A percentile compares a stretch with the other conserved stretches of the same genome.
Conservation (phyloP, 2,113 vertebrate genomes). For the Todiramphus chloris region DNA sequence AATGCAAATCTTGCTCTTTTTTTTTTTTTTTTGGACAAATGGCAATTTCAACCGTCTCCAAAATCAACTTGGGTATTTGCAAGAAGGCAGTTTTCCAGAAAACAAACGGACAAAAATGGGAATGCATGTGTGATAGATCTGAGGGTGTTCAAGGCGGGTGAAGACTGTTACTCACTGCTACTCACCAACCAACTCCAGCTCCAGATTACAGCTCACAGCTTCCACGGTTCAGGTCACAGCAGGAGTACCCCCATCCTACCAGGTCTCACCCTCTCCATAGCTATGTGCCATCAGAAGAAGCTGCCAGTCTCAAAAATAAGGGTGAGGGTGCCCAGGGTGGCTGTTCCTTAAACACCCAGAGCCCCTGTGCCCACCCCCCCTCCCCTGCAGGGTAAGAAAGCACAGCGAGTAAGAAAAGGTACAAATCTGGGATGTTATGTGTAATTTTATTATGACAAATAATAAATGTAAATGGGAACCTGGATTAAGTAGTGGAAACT, state of each 20-base stretch:
- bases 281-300: neutral
- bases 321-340: too few species aligned
- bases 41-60: neutral
- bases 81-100: neutral
- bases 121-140: neutral
- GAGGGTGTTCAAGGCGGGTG: neutral
- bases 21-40: neutral
- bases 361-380: accelerated
- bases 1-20: neutral
- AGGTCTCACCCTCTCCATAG: neutral
- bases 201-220: neutral
- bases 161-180: neutral
- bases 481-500: neutral
- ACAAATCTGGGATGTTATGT: neutral
- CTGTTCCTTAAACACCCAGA: neutral
- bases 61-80: neutral
- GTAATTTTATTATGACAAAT: neutral
- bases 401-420: neutral
- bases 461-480: neutral
- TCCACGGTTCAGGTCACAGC: neutral
- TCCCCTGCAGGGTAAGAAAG: neutral
- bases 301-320: neutral
- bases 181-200: neutral
- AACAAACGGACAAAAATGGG: neutral
- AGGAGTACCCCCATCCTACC: neutral